Base-by-base conservation (phyloP, 2,888 invertebrate species). In the Camptogramma bilineatum region DNA sequence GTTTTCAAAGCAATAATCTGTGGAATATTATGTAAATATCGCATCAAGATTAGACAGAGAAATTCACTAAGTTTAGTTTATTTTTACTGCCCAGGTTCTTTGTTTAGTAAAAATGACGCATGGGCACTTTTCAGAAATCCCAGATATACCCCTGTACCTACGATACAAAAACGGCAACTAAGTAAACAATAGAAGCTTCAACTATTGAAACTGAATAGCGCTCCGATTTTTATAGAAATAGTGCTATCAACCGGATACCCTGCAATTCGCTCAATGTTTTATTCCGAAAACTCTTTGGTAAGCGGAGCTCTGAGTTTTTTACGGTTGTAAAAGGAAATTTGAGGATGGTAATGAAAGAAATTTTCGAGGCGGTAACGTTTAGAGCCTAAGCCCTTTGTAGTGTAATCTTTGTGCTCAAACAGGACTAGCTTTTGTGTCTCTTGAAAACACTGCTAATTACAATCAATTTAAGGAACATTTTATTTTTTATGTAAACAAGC, bases 371-470 rank as follows among this genome's bases (percentile, higher is more conserved):
- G 83, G 87, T 82, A 85, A 87, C 90, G 85, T 90, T 88, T 88
- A 89, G 89, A 86, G 87, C 87, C 86, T 87, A 85, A 87, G 86
- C 84, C 87, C 89, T 91, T 91, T 91, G 91, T 91, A 87, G 87
- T 86, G 85, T 78, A 84, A 79, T 85, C 85, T 87, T 90, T 88
- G 89, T 86, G 79, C 80, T 75, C 80, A 79, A 84, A 81, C 84
- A 81, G 77, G 60, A 52, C 82, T 81, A 13, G 82, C 86, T 86
- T 91, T 90, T 91, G 89, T 88, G 83, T 77, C 79, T 79, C 79
- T 81, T 78, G 80, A 87, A 89, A 80, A 91, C 90, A 88, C 87
- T 85, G 84, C 88, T 91, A 90, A 90, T 91, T 89, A 87, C 85
- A 34, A 39, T 56, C 82, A 86, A 83, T 88, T 85, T 87, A 90